These are phyloP conservation scores for Hippocampus barbouri DNA, from an alignment of 2,113 vertebrate genomes.

Conservation along the genomic window DNA sequence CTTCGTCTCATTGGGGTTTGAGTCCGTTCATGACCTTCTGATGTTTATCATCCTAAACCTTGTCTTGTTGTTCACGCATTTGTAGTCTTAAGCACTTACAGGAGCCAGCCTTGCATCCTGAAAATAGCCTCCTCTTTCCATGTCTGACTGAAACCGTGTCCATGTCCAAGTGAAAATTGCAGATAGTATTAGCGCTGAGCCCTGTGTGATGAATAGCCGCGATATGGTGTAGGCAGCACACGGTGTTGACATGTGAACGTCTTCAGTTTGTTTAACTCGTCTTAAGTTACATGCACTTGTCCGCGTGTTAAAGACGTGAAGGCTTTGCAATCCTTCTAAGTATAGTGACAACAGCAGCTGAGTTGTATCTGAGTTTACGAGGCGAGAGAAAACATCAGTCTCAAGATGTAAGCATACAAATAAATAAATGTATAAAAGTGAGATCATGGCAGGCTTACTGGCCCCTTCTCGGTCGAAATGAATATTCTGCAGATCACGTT, in stretches of 20 bases:
- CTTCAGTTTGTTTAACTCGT: conserved; percentile 44
- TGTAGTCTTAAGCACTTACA: not conserved
- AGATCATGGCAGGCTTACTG: not conserved
- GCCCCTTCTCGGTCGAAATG: not conserved
- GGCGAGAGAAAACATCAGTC: not conserved
- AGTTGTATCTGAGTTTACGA: conserved; percentile 31
- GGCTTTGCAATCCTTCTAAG: conserved; percentile 43
- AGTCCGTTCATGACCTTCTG: not conserved
- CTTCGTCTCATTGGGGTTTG: not conserved
- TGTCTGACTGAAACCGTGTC: conserved; percentile 19
- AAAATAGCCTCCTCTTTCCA: conserved; percentile 13
- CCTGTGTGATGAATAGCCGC: conserved; percentile 15
- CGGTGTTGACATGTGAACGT: conserved; percentile 53
- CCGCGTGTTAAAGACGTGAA: conserved; percentile 61
- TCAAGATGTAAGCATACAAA: not conserved
- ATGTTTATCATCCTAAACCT: not conserved
- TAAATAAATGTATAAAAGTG: not conserved
- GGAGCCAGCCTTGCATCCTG: conserved; percentile 15
- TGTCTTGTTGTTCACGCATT: not conserved
- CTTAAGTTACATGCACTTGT: conserved; percentile 51
- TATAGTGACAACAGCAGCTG: conserved; percentile 70
- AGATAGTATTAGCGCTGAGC: conserved; percentile 24
- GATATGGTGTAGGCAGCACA: conserved; percentile 13
- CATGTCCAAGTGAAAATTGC: conserved; percentile 19
- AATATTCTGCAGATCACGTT: not conserved